A percentile compares a stretch with the other conserved stretches of the same genome.
Evolutionary conservation across 2,888 invertebrate species (phyloP).

Genomic region (Rhogogaster chlorosoma): DNA sequence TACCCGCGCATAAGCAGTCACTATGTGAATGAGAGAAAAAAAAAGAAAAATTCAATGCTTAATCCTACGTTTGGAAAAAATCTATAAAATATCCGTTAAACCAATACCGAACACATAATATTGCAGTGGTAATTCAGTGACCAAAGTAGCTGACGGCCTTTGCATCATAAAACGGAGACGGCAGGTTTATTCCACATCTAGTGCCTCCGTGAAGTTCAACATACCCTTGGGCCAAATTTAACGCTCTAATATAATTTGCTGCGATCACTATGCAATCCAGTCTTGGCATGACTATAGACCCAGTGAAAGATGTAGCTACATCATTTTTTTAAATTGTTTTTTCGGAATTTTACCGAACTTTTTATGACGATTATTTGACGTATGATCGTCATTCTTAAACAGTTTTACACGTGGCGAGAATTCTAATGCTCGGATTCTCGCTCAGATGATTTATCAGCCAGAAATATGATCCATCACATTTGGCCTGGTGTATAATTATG

Average conservation of each 20-base stretch:
- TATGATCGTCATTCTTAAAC: neutral
- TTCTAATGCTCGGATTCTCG: neutral
- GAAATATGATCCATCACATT: neutral
- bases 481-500: neutral
- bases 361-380: neutral
- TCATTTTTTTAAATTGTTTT: neutral
- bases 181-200: neutral
- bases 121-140: neutral
- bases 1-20: neutral
- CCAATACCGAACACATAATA: neutral
- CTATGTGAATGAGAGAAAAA: neutral
- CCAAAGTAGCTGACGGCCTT: neutral
- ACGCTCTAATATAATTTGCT: neutral
- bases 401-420: neutral
- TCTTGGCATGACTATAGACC: neutral
- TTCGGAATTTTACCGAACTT: neutral
- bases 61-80: neutral
- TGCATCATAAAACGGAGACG: neutral
- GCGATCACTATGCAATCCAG: neutral
- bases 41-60: neutral
- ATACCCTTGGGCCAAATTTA: conserved; percentile 1
- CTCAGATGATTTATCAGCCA: neutral
- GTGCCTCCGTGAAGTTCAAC: neutral
- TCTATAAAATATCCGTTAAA: neutral
- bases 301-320: neutral